These are phyloP conservation scores for Zalophus californianus DNA, from an alignment of 2,797 vertebrate genomes.

Conservation along the genomic window DNA sequence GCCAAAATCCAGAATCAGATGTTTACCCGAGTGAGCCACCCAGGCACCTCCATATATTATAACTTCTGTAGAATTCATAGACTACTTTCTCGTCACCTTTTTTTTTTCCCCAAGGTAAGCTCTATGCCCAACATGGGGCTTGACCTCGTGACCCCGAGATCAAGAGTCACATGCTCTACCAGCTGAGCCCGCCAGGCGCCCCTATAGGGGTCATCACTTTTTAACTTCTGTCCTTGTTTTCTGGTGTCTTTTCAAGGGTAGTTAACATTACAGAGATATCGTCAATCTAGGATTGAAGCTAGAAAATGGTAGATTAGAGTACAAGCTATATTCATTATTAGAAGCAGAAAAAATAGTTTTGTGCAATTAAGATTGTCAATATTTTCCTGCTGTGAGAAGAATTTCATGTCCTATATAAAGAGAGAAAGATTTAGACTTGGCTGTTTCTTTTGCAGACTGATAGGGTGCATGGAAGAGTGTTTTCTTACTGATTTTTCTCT, in stretches of 20 bases:
- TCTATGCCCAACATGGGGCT: not conserved
- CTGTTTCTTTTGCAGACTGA: conserved; percentile 36
- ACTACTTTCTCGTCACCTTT: not conserved
- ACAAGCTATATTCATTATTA: conserved; percentile 27
- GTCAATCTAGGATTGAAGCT: not conserved
- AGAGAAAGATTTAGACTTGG: not conserved
- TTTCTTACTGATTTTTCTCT: conserved; percentile 45
- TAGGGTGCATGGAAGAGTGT: not conserved
- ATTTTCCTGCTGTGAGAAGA: conserved; percentile 30
- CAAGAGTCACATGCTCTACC: not conserved
- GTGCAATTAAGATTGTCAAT: not conserved
- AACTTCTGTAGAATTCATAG: not conserved
- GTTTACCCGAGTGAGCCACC: not conserved
- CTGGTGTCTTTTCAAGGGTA: not conserved
- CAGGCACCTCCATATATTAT: not conserved
- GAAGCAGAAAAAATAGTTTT: not conserved
- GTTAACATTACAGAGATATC: not conserved
- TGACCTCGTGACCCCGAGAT: not conserved
- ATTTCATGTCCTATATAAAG: not conserved
- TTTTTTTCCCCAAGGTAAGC: not conserved
- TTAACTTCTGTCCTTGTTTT: not conserved
- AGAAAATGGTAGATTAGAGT: not conserved
- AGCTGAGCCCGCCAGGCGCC: not conserved
- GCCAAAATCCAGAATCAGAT: not conserved
- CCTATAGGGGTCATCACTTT: not conserved